Conservation (phyloP, 2,113 vertebrate genomes). For the Barbus barbus region DNA sequence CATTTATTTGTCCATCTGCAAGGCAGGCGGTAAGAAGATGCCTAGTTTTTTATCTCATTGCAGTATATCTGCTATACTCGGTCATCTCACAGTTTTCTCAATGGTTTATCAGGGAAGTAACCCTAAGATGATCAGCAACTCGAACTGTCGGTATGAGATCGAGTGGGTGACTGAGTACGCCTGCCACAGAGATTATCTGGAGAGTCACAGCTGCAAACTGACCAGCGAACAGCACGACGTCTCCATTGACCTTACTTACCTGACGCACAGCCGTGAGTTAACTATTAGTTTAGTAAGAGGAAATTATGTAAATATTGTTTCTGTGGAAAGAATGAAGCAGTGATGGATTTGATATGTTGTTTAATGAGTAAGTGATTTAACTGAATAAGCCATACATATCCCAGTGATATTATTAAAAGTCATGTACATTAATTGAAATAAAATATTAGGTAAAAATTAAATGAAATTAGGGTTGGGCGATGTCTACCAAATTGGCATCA, state of each 20-base stretch:
- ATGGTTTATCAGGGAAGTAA: constrained; percentile 76
- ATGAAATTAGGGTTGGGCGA: no score
- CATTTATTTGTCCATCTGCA: constrained; percentile 87
- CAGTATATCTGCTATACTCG: background rate
- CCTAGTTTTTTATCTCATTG: background rate
- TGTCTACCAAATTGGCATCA: no score
- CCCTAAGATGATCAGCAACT: constrained; percentile 85
- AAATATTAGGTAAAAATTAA: no score
- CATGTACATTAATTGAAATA: no score
- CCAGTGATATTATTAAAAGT: no score
- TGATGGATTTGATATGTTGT: no score
- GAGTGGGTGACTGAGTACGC: constrained; percentile 95
- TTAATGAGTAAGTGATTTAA: no score
- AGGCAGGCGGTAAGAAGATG: constrained; percentile 77
- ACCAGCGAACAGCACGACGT: constrained; percentile 85
- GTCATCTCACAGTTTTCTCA: background rate
- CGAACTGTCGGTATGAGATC: constrained; percentile 90
- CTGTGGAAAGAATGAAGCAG: no score
- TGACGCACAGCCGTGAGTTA: constrained; percentile 74
- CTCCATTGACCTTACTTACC: constrained; percentile 84
- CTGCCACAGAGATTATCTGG: constrained; percentile 92
- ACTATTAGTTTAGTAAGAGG: background rate
- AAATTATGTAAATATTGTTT: no score
- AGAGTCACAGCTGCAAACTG: constrained; percentile 81
- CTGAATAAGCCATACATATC: no score